Base-by-base conservation (phyloP, 2,797 vertebrate genomes). In the Alfaro cultratus region DNA sequence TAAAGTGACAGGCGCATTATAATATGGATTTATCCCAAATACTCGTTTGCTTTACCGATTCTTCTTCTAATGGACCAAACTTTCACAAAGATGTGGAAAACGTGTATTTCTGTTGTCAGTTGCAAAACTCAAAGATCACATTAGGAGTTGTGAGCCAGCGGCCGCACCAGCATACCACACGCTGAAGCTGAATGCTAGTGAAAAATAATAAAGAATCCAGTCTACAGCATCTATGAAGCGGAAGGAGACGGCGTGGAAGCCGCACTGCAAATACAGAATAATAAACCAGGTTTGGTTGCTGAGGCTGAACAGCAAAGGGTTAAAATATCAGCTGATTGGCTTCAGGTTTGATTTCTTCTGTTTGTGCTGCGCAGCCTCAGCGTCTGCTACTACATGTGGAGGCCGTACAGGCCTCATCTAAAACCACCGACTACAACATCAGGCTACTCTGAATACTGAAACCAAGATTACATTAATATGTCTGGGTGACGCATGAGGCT, bases 251-350 rank as follows among this genome's bases (percentile, higher is more conserved):
- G 91, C 92, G 82, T 91, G 88, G 93, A 87, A 92, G 92, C 93
- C 93, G 92, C 91, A 89, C 92, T 94, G 91, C 92, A 93, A 93
- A 93, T 93, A 92, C 86, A 89, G 85, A 90, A 92, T 90, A 93
- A 92, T 79, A 90, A 71, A 93, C 87, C 89, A 90, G 88, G 85
- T 90, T 81, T 86, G 76, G 89, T 85, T 82, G 86, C 92, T 80
- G 87, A 93, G 91, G 91, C 91, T 94, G 92, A 90, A 91, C 88
- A 85, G 87, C 49, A 76, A 51, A 67, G 51, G n/a, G 16, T 64
- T 74, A 78, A 76, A 80, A 57, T 45, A 76, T 60, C 23, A 39
- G 15, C 67, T 51, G n/a, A 13, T n/a, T 29, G 9, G 3, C 18
- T 64, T 39, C 36, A 47, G 34, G 9, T 36, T 41, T 29, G 45